These are phyloP conservation scores for Chamaea fasciata DNA, from an alignment of 2,113 vertebrate genomes.

Conservation along the genomic window DNA sequence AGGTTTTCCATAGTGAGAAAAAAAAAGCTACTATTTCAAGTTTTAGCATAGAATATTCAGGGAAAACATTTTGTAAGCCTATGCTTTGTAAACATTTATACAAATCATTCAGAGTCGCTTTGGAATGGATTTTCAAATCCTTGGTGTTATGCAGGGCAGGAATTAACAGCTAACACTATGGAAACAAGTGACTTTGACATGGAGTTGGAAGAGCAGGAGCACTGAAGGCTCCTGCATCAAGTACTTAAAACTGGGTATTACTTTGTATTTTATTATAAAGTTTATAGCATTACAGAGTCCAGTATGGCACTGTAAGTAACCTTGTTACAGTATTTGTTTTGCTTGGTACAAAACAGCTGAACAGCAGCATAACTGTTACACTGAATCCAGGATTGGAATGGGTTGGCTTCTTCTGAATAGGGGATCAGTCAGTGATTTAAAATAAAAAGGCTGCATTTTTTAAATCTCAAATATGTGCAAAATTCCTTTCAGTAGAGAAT, in stretches of 20 bases:
- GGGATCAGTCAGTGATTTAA: slow-evolving; percentile 1
- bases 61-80: not conserved
- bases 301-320: not conserved
- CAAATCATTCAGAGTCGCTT: not conserved
- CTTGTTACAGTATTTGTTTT: not conserved
- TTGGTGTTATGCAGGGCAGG: not conserved
- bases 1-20: not conserved
- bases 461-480: slow-evolving; percentile 56
- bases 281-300: slow-evolving; percentile 12
- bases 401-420: not conserved
- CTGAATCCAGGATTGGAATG: not conserved
- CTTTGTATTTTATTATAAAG: slow-evolving; percentile 30
- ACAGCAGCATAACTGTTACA: not conserved
- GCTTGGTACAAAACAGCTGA: not conserved
- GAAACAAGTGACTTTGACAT: not conserved
- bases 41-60: not conserved
- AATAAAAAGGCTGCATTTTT: slow-evolving; percentile 26
- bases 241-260: slow-evolving; percentile 9
- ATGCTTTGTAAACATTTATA: slow-evolving; percentile 19
- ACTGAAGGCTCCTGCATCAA: not conserved
- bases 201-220: not conserved
- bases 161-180: not conserved
- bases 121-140: not conserved
- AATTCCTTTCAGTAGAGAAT: slow-evolving; percentile 43
- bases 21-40: not conserved